Evolutionary conservation across 1,140 invertebrate species (phyloP).

Genomic region (Leptinotarsa undecemlineata): DNA sequence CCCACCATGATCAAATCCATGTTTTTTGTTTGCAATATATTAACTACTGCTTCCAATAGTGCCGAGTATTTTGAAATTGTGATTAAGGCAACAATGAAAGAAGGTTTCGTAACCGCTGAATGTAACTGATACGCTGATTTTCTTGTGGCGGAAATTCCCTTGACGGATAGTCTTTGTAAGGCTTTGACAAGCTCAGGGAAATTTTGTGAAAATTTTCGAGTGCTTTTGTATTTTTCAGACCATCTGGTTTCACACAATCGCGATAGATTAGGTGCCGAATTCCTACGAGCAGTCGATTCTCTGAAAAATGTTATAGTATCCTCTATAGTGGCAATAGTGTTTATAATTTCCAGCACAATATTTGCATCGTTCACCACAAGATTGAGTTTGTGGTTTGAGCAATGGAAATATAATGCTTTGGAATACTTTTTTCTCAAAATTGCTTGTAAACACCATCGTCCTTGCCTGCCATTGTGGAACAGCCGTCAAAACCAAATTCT

Average conservation of each 20-base stretch:
- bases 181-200: conserved; percentile 28
- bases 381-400: conserved; percentile 52
- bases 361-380: conserved; percentile 52
- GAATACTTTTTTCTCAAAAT: conserved; percentile 49
- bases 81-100: neutral
- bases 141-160: conserved; percentile 28
- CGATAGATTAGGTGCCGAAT: conserved; percentile 25
- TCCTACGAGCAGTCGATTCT: conserved; percentile 25
- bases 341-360: conserved; percentile 47
- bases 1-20: conserved; percentile 25
- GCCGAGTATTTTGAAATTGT: conserved; percentile 21
- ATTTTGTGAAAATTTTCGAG: conserved; percentile 33
- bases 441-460: conserved; percentile 46
- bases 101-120: conserved; percentile 27
- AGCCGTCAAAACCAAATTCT: conserved; percentile 44
- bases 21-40: conserved; percentile 25
- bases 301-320: conserved; percentile 49
- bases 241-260: conserved; percentile 30
- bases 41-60: conserved; percentile 29
- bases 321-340: conserved; percentile 47
- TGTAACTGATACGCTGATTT: conserved; percentile 31
- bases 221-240: conserved; percentile 36
- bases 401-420: conserved; percentile 53
- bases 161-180: conserved; percentile 26
- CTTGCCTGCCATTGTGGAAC: conserved; percentile 49